Base-by-base conservation (phyloP, 2,113 vertebrate genomes). In the Corythornis vintsioides region DNA sequence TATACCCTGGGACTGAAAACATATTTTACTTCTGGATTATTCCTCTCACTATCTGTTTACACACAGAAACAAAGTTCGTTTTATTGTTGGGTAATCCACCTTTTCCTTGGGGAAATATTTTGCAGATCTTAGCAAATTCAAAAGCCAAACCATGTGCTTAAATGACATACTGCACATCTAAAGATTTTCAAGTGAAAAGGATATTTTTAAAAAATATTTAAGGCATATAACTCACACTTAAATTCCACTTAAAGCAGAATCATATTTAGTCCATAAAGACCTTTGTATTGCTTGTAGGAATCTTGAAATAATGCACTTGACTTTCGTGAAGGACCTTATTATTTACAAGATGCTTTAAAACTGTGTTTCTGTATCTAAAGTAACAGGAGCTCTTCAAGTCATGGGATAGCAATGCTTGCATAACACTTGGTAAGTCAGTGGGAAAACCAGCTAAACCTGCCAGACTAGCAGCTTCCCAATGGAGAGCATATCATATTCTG, bases 21-120 rank as follows among this genome's bases (percentile, higher is more conserved):
- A 28, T 6, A 18, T 66, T n/a, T 92, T 52, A 4, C 59, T 69
- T 65, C 55, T 78, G 50, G 71, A 83, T 90, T 75, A 70, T 81
- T 85, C 31, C 21, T 78, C 31, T 15, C 60, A 7, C 5, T 73
- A 50, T 73, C 40, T 66, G 47, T 40, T n/a, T 77, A 47, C 7
- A 40, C 56, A 82, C 24, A 78, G 31, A 67, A 87, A 77, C 17
- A 42, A 85, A 82, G 28, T 47, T 78, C 20, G 70, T 92, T 86
- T 81, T 83, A 31, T 72, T 92, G 28, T 15, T 57, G 13, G 29
- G 17, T 52, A 86, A 78, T 83, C 57, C 59, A 65, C 43, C 21
- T 94, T 95, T 77, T 87, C 73, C 76, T 76, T 53, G 57, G 35
- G 66, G 93, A 96, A 94, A 59, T 75, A 73, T 78, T 92, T 86